Evolutionary conservation across 2,113 vertebrate genomes (phyloP).

Genomic region (Tragulus kanchil): DNA sequence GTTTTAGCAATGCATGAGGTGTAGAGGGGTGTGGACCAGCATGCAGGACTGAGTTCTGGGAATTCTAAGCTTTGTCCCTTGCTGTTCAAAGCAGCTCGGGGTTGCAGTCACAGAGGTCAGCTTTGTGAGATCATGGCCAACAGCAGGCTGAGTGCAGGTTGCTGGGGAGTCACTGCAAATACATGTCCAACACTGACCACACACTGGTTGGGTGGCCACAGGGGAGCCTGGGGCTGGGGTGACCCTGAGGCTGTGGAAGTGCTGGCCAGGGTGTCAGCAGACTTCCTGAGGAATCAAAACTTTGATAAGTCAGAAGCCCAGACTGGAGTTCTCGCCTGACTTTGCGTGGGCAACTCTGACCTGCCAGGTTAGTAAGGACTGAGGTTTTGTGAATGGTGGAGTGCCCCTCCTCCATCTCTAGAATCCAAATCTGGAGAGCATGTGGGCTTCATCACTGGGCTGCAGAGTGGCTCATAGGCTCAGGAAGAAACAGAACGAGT

Average conservation of each 20-base stretch:
- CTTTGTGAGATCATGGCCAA: not conserved
- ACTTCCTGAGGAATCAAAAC: not conserved
- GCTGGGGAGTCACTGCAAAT: no score
- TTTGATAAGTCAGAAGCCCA: not conserved
- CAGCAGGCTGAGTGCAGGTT: not conserved
- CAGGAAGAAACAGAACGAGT: not conserved
- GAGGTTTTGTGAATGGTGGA: not conserved
- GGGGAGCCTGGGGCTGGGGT: not conserved
- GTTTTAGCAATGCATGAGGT: not conserved
- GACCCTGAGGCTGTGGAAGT: accelerated
- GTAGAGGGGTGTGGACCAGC: not conserved
- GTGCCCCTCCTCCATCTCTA: not conserved
- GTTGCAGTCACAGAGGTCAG: not conserved
- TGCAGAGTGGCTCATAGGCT: not conserved
- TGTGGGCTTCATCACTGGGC: not conserved
- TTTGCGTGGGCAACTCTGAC: not conserved
- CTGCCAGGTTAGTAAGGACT: not conserved
- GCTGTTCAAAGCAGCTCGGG: not conserved
- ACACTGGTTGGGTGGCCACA: not conserved
- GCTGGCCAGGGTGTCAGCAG: not conserved
- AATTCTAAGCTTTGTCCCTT: not conserved
- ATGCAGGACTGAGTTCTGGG: not conserved
- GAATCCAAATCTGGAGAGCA: slow-evolving; percentile 9
- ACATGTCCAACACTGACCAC: accelerated
- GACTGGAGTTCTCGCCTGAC: not conserved